These are phyloP conservation scores for Chrysemys picta DNA, from an alignment of 2,113 vertebrate genomes.

Conservation along the genomic window DNA sequence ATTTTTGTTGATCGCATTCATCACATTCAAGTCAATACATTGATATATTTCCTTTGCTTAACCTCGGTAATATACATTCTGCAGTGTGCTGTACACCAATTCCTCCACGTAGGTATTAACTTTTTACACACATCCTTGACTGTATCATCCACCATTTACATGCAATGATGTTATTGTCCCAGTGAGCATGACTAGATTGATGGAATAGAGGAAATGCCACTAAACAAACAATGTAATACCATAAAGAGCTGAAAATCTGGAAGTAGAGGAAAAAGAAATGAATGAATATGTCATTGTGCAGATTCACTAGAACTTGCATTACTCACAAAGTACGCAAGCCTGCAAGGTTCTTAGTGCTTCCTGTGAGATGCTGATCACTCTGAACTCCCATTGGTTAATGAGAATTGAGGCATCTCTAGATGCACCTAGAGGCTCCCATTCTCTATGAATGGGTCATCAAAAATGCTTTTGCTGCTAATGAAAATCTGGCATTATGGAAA, in stretches of 20 bases:
- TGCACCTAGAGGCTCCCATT: not conserved
- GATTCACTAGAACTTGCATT: not conserved
- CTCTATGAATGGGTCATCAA: conserved; percentile 5
- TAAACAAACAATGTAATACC: not conserved
- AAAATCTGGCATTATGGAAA: conserved; percentile 24
- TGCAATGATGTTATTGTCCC: conserved; percentile 2
- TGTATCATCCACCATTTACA: not conserved
- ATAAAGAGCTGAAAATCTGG: conserved; percentile 18
- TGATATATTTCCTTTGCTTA: conserved; percentile 30
- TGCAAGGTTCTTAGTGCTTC: not conserved
- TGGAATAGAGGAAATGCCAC: conserved; percentile 29
- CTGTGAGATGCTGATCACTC: not conserved
- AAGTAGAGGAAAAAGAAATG: conserved; percentile 11
- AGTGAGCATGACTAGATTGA: conserved; percentile 38
- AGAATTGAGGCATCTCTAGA: not conserved
- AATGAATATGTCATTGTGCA: not conserved
- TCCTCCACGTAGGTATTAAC: conserved; percentile 6
- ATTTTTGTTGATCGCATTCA: not conserved
- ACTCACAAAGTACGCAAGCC: not conserved
- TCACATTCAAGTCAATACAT: conserved; percentile 25
- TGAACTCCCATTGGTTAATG: not conserved
- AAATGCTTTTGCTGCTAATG: not conserved
- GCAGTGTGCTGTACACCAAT: not conserved
- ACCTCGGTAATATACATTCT: not conserved
- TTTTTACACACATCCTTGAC: conserved; percentile 27